Evolutionary conservation across 2,113 vertebrate genomes (phyloP), one percentile per base, ranked within the genome.

Genomic region (Phalacrocorax brasilianus): DNA sequence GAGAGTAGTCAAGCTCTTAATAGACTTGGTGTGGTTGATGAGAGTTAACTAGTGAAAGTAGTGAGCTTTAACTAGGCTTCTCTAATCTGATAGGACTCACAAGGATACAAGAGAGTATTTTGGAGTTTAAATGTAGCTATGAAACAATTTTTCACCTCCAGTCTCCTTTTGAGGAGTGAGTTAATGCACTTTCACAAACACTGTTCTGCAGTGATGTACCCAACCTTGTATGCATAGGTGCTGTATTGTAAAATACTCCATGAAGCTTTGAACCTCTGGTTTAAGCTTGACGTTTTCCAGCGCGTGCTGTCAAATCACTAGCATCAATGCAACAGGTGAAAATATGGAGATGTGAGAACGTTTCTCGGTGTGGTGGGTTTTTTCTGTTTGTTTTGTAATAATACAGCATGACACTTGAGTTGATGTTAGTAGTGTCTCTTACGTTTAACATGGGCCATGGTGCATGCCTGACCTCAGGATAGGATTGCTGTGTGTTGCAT

Each of bases 401-500:
- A 21, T 79, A 63, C 14, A 72, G 9, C 40, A 4, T 49, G 4
- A 44, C 16, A 55, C 16, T 83, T 35, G 38, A 52, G 18, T n/a
- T 87, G 32, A 19, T 88, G 28, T 59, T 86, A 24, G 8, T 81
- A 55, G 68, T 38, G 22, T 14, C 2, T 1, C 20, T n/a, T 21
- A 10, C 0, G 0, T 84, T 95, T 77, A 85, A 35, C 28, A 5
- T 44, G 16, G 20, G 9, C 45, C 0, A 0, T 33, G 33, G 47
- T 79, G 19, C 42, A 91, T 72, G 9, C 27, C 38, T 88, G 62
- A 78, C 24, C 28, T n/a, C 17, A 12, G 32, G 13, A 33, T 26
- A 32, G 42, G 30, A 71, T 75, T 78, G 44, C 18, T 81, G 8
- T 0, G 0, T 27, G 16, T 78, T 58, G 8, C 0, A 0, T 33